Evolutionary conservation across 2,888 invertebrate genomes (phyloP).

Genomic region (Hyalella azteca): DNA sequence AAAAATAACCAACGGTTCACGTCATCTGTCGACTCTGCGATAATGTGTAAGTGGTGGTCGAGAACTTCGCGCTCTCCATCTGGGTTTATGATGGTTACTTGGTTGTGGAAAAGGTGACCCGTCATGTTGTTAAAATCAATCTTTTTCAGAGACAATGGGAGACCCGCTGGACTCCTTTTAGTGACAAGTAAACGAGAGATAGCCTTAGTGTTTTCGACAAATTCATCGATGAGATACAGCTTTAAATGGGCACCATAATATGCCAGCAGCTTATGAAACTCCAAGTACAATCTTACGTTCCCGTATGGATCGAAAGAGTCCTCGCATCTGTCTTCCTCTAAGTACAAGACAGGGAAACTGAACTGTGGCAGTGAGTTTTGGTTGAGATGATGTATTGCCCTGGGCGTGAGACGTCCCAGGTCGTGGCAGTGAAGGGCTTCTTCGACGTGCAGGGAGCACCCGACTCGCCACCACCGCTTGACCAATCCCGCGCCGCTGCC

Average conservation of each 20-base stretch:
- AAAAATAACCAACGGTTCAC: constrained; percentile 11
- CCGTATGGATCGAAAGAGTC: constrained; percentile 25
- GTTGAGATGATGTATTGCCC: neutral
- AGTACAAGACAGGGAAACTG: constrained; percentile 16
- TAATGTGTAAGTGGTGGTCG: constrained; percentile 23
- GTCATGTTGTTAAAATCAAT: constrained; percentile 21
- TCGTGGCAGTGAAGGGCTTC: constrained; percentile 25
- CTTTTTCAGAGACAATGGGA: constrained; percentile 17
- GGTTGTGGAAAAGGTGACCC: neutral
- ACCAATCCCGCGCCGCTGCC: neutral
- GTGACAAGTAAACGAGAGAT: neutral
- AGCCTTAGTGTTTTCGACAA: constrained; percentile 1
- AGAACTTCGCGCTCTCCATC: neutral
- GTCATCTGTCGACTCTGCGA: constrained; percentile 18
- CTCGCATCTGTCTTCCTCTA: constrained; percentile 25
- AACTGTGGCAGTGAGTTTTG: neutral
- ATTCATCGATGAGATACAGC: constrained; percentile 26
- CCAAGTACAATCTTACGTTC: constrained; percentile 7
- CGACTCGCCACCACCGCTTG: constrained; percentile 33
- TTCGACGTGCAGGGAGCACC: constrained; percentile 24
- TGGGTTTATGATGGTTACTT: neutral
- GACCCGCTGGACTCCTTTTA: neutral
- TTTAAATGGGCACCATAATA: constrained; percentile 15
- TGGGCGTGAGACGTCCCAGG: neutral
- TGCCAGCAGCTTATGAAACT: constrained; percentile 15